These are phyloP conservation scores for Metopia argyrocephala DNA, from an alignment of 2,888 invertebrate species.

Conservation along the genomic window DNA sequence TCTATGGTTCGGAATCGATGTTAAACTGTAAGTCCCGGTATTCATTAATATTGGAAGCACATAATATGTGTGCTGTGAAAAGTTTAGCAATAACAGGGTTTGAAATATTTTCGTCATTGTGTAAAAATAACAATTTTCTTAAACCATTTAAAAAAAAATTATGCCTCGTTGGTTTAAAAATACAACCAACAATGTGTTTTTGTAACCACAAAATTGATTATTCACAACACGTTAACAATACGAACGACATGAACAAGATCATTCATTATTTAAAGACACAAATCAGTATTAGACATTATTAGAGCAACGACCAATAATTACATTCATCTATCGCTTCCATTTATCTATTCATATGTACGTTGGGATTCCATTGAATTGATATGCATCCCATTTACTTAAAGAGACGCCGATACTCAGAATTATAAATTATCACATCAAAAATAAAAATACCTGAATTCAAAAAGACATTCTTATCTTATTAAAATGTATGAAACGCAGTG, in stretches of 20 bases:
- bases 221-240: slow-evolving; percentile 22
- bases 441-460: not conserved
- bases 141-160: no score
- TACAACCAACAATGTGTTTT: slow-evolving; percentile 24
- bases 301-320: slow-evolving; percentile 40
- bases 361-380: not conserved
- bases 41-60: no score
- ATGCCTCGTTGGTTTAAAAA: not conserved
- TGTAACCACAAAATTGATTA: slow-evolving; percentile 34
- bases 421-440: not conserved
- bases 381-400: not conserved
- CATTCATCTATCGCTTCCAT: slow-evolving; percentile 1
- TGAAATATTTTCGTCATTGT: no score
- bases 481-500: slow-evolving; percentile 23
- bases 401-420: not conserved
- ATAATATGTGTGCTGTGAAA: no score
- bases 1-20: no score
- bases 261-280: slow-evolving; percentile 24
- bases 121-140: no score
- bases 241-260: slow-evolving; percentile 48
- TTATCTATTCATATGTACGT: slow-evolving; percentile 5
- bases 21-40: no score
- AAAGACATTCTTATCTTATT: slow-evolving; percentile 21
- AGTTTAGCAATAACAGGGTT: no score
- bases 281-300: slow-evolving; percentile 54